A percentile compares a stretch with the other conserved stretches of the same genome.
phyloP scores from a whole-genome alignment of 1,140 invertebrate species.

The Zaprionus inermis region DNA sequence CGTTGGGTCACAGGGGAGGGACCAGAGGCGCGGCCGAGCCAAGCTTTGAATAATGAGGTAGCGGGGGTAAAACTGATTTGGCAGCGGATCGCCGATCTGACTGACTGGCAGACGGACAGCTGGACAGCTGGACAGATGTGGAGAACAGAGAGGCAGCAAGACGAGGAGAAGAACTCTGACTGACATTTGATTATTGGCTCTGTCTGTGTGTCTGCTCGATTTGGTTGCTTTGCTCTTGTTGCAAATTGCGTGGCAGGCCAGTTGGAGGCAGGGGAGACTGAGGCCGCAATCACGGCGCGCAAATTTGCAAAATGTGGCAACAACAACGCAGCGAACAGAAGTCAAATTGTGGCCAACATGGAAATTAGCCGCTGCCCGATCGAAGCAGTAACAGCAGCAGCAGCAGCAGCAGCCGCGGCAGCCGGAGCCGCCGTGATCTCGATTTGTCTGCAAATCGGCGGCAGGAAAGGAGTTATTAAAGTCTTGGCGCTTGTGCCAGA shows the following conservation, averaged over 20 bases:
- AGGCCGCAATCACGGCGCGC: conserved; percentile 66
- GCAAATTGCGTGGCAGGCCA: conserved; percentile 70
- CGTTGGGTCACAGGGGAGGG: neutral
- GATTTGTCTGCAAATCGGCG: conserved; percentile 62
- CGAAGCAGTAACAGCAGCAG: conserved; percentile 45
- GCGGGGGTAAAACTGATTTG: conserved; percentile 47
- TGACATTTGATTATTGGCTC: conserved; percentile 84
- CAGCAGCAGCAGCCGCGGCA: conserved; percentile 2
- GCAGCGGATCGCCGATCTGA: conserved; percentile 35
- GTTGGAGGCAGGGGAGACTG: neutral
- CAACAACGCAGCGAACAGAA: conserved; percentile 62
- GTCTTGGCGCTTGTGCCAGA: conserved; percentile 44
- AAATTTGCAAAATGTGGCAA: conserved; percentile 66
- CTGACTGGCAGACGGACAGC: conserved; percentile 26
- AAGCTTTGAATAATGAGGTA: conserved; percentile 72
- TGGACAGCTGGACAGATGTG: conserved; percentile 9
- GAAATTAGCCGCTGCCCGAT: conserved; percentile 66
- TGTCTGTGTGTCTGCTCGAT: conserved; percentile 68
- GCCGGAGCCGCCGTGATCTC: conserved; percentile 57
- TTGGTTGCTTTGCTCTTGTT: conserved; percentile 25
- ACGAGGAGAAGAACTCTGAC: conserved; percentile 52
- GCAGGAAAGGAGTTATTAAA: conserved; percentile 80
- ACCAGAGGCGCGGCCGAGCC: conserved; percentile 17
- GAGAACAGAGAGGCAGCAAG: conserved; percentile 9
- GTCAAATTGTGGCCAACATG: conserved; percentile 81